Base-by-base conservation (phyloP, 2,888 invertebrate species). In the Sinhomidia bicolor region DNA sequence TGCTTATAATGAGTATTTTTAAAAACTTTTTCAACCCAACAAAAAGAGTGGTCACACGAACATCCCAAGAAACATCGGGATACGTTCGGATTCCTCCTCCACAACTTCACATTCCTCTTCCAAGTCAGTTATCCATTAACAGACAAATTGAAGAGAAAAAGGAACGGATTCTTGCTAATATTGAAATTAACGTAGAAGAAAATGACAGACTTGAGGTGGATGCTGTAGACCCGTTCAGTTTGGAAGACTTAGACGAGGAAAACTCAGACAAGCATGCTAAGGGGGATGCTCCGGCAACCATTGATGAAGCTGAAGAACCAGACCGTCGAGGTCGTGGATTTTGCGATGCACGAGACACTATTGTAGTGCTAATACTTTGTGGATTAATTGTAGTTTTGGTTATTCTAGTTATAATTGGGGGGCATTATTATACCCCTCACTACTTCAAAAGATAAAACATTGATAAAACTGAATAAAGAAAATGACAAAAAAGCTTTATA, bases 341-440 rank as follows among this genome's bases (percentile, higher is more conserved):
- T 6, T 20, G 36, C 14, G 29, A 54, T 32, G 47, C 68, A 51
- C 17, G 68, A 20, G 20, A 29, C 7, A 47, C 47, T 6, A 1
- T 82, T 0, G 4, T 68, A 14, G 23, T 82, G 29, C 20, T n/a
- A n/a, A n/a, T 82, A 0, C 17, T 68, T 3, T 68, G 68, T 14
- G 82, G 82, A 0, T 68, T 82, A 3, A 82, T 82, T 20, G 0
- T 65, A 2, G 26, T 68, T 17, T 32, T 82, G 2, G 36, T 82
- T 1, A 1, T 68, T 51, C 10, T 68, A 2, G 51, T 68, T 68
- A 26, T 76, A 20, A 12, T 76, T 1, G 29, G 47, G 29, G 65
- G 26, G 12, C 47, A 68, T 68, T 47, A 68, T 47, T 68, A 65
- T 82, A 68, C 82, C 44, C 68, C 68, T 17, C 65, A 82, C 26